Conservation (phyloP, 2,888 invertebrate genomes). For the Lepidocyrtinus sp. region DNA sequence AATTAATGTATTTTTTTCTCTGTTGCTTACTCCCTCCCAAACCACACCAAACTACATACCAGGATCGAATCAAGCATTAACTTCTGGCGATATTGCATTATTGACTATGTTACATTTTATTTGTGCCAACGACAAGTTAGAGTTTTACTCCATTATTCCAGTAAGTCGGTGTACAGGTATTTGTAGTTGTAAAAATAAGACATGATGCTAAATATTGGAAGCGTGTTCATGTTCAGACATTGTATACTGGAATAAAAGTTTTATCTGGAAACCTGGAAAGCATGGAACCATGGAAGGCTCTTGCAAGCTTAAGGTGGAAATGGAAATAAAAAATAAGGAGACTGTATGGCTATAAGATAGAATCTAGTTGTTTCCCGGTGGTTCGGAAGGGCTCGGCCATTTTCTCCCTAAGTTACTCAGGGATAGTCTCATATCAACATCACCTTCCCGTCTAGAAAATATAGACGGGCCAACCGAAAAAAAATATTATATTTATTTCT, state of each 20-base stretch:
- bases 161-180: not conserved
- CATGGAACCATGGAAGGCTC: not conserved
- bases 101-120: slow-evolving; percentile 28
- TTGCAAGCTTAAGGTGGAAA: not conserved
- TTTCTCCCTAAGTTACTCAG: not conserved
- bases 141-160: no score
- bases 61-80: slow-evolving; percentile 31
- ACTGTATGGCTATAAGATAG: not conserved
- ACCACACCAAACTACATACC: not conserved
- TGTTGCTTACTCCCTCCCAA: not conserved
- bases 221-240: slow-evolving; percentile 12
- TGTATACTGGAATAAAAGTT: not conserved
- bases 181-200: slow-evolving; percentile 14
- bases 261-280: not conserved
- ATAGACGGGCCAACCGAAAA: no score
- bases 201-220: not conserved
- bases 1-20: slow-evolving; percentile 16
- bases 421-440: slow-evolving; percentile 1
- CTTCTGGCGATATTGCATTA: slow-evolving; percentile 42
- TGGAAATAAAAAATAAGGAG: no score
- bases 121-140: slow-evolving; percentile 10
- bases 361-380: slow-evolving; percentile 6
- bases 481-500: not conserved
- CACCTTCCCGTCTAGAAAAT: not conserved
- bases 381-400: slow-evolving; percentile 10